Conservation (phyloP, 35 echinoderm and acorn worm genomes). For the Nesometra sesokonis region DNA sequence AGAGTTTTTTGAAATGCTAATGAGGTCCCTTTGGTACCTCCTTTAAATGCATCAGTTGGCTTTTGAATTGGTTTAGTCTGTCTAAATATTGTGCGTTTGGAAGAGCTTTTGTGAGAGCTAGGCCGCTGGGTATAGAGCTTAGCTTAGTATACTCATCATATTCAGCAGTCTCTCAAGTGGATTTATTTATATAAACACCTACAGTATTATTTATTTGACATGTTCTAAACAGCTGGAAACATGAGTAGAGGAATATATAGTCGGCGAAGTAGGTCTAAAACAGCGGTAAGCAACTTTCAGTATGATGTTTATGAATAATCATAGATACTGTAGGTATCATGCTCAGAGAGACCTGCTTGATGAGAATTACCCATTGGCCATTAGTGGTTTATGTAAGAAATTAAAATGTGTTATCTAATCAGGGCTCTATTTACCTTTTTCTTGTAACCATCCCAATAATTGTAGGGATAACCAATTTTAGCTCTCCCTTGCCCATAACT, state of each 20-base stretch:
- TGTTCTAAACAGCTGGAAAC: not conserved
- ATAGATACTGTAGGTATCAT: too few species aligned
- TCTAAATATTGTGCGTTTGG: not conserved
- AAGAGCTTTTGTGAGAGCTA: not conserved
- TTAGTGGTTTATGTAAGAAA: too few species aligned
- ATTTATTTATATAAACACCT: not conserved
- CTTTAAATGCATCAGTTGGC: not conserved
- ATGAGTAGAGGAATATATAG: not conserved
- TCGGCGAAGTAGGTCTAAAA: not conserved
- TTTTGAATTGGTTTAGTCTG: not conserved
- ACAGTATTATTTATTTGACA: too few species aligned
- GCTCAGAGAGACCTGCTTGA: too few species aligned
- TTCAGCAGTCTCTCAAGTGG: not conserved
- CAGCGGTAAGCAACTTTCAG: not conserved
- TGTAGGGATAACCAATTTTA: too few species aligned
- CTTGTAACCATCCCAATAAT: too few species aligned
- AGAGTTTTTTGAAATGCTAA: not conserved
- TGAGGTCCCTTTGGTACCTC: not conserved
- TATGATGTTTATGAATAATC: too few species aligned
- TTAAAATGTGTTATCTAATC: too few species aligned
- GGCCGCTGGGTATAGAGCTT: not conserved
- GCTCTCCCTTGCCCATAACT: too few species aligned
- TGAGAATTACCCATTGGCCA: too few species aligned
- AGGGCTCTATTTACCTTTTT: too few species aligned
- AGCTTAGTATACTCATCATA: not conserved